A percentile compares a stretch with the other conserved stretches of the same genome.
Conservation (phyloP, 2,888 invertebrate genomes). For the Calephelis perditalis region DNA sequence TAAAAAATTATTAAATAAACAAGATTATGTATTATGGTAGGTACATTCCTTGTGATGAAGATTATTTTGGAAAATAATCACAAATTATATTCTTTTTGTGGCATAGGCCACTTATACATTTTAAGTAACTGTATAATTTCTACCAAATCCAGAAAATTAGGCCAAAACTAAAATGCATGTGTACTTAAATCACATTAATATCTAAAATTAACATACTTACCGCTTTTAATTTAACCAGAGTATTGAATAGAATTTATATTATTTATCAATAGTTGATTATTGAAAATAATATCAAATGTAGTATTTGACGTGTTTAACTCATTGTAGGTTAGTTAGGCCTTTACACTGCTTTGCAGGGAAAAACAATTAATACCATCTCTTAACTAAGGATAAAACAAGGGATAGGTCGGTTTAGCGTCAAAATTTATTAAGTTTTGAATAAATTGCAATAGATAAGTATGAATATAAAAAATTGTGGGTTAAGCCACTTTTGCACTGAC, state of each 20-base stretch:
- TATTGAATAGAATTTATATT: too few species aligned
- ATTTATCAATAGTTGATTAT: too few species aligned
- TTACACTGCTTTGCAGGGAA: neutral
- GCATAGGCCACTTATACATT: neutral
- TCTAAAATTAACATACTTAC: too few species aligned
- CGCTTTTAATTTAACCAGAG: too few species aligned
- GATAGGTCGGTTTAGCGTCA: neutral
- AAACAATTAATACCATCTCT: neutral
- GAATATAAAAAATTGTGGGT: constrained; percentile 1
- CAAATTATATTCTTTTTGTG: constrained; percentile 8
- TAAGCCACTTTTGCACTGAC: neutral
- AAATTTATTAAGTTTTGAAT: neutral
- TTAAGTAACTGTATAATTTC: neutral
- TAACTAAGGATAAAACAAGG: neutral
- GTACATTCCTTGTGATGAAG: too few species aligned
- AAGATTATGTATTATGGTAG: too few species aligned
- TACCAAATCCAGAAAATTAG: neutral
- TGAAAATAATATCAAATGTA: too few species aligned
- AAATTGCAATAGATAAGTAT: constrained; percentile 2
- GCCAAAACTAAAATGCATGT: neutral
- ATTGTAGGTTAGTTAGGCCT: too few species aligned
- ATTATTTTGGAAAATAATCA: constrained; percentile 2
- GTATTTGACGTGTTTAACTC: too few species aligned
- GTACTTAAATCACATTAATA: neutral
- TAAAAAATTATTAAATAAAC: too few species aligned